Evolutionary conservation across 2,888 invertebrate species (phyloP), one percentile per base, ranked within the genome.

Genomic region (Criorhina ranunculi): DNA sequence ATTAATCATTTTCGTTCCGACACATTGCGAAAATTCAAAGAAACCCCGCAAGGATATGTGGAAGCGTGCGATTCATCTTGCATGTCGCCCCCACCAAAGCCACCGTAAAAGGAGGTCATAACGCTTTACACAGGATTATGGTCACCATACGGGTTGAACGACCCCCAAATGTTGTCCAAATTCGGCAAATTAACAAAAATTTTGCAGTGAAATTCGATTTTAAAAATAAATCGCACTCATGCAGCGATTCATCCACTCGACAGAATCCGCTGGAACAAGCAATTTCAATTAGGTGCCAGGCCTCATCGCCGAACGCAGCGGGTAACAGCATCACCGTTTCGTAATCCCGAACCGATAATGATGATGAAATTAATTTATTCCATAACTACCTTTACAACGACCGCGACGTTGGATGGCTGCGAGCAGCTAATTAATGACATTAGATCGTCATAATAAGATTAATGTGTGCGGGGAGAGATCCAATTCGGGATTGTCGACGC

Each of bases 201-300:
- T 64, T 76, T 44, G 51, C 75, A 29, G 70, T 12, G 70, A 81
- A 37, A 49, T 73, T 66, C 73, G 66, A 69, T 59, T 72, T 81
- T 83, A 83, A 78, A 83, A 83, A 83, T 83, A 79, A 83, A 79
- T 79, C 67, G 67, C 73, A 78, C 57, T 40, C 78, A 49, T 31
- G 35, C 33, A 62, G 62, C 60, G 75, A 66, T 72, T 51, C 64
- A 64, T 53, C 53, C 64, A 31, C 46, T 29, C 4, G 24, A 37
- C 37, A 5, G 60, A 49, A 35, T 72, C 77, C 51, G n/a, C 59
- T 49, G 83, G 57, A 69, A 83, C 83, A 83, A 79, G 83, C 83
- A 83, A 79, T 79, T 83, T 83, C 83, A 83, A 83, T 83, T 83
- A 83, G 83, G 83, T 79, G 83, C 73, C 62, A 83, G 59, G 78